phyloP scores from a whole-genome alignment of 2,888 invertebrate species.

The Metacarcinus magister region DNA sequence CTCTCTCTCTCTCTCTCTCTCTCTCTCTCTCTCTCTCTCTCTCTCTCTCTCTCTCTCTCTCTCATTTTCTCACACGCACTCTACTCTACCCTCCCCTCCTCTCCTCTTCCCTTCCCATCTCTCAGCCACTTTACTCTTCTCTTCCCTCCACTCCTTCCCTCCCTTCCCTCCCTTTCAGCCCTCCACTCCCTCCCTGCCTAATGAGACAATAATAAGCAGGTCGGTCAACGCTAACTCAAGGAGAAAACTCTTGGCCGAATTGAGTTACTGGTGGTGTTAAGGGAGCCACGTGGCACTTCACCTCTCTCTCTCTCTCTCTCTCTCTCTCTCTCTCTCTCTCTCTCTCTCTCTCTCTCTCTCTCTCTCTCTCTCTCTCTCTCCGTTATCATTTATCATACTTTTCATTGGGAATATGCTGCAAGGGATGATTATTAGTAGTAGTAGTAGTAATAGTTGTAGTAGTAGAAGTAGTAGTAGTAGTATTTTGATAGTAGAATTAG shows the following conservation, averaged over 20 bases:
- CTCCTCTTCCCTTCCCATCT: neutral
- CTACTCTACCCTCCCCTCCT: neutral
- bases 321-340: conserved; percentile 10
- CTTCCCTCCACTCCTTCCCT: neutral
- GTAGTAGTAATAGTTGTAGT: no score
- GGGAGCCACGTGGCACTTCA: neutral
- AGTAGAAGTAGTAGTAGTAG: no score
- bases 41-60: conserved; percentile 43
- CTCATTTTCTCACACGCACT: neutral
- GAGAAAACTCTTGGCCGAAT: conserved; percentile 30
- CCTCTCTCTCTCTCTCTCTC: neutral
- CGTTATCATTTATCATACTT: no score
- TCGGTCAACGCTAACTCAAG: conserved; percentile 22
- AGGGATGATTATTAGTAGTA: no score
- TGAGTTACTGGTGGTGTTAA: neutral
- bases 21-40: neutral
- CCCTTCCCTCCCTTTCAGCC: neutral
- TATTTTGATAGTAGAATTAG: no score
- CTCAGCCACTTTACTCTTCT: neutral
- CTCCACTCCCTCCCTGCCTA: neutral
- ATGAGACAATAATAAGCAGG: conserved; percentile 33
- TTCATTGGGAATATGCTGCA: no score
- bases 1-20: neutral
- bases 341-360: neutral
- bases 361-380: no score